These are phyloP conservation scores for Poeciliopsis presidionis DNA, from an alignment of 2,797 vertebrate species.

Conservation along the genomic window DNA sequence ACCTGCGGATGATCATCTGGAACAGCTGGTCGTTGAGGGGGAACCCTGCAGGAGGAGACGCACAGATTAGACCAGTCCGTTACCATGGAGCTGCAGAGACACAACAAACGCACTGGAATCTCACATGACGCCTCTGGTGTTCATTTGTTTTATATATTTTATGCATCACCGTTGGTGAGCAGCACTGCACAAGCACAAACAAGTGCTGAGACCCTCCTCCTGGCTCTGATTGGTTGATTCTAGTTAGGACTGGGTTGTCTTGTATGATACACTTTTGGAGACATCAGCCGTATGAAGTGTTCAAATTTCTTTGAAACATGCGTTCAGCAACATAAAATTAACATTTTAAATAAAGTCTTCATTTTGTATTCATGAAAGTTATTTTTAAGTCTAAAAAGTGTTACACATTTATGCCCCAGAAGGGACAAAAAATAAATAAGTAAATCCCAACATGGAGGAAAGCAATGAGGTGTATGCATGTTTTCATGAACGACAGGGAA, in stretches of 20 bases:
- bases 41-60: conserved; percentile 79
- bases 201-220: too few species aligned
- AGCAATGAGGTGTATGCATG: not conserved
- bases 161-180: too few species aligned
- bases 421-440: too few species aligned
- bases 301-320: not conserved
- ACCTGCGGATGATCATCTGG: conserved; percentile 85
- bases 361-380: too few species aligned
- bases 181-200: too few species aligned
- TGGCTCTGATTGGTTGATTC: too few species aligned
- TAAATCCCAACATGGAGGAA: not conserved
- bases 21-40: conserved; percentile 85
- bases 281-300: too few species aligned
- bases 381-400: too few species aligned
- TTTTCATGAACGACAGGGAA: not conserved
- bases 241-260: too few species aligned
- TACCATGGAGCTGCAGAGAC: not conserved
- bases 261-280: too few species aligned
- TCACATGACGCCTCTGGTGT: not conserved
- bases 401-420: not conserved
- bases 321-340: not conserved
- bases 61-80: not conserved
- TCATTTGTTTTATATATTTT: not conserved
- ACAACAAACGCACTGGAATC: not conserved
- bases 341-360: too few species aligned